phyloP scores from a whole-genome alignment of 2,113 vertebrate species.

The Callipepla squamata region DNA sequence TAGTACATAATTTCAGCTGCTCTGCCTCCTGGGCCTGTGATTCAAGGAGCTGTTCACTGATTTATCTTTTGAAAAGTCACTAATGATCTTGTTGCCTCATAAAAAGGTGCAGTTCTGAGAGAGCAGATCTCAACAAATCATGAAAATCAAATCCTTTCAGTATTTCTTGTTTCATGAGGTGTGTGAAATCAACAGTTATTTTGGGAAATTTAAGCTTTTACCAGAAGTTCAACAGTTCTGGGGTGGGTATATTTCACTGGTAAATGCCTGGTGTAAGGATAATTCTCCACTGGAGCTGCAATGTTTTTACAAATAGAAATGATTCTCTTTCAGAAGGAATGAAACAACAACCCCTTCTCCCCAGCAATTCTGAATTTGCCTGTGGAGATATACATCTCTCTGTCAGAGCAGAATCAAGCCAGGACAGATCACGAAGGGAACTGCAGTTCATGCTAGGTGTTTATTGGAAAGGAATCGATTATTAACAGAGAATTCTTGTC shows the following conservation, averaged over 20 bases:
- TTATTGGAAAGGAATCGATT: background rate
- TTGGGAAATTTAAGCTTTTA: background rate
- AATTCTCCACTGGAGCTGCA: background rate
- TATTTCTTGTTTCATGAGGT: background rate
- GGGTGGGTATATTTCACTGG: background rate
- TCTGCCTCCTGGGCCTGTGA: background rate
- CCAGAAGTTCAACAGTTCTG: background rate
- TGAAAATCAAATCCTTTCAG: background rate
- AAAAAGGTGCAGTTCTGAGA: background rate
- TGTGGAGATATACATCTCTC: background rate
- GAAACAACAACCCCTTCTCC: background rate
- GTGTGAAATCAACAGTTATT: background rate
- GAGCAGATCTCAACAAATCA: background rate
- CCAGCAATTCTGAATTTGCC: background rate
- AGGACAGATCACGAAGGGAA: background rate
- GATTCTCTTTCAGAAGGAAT: background rate
- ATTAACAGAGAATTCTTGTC: background rate
- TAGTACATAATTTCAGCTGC: background rate
- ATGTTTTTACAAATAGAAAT: background rate
- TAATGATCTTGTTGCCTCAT: background rate
- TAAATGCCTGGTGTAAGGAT: background rate
- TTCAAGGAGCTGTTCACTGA: background rate
- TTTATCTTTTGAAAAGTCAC: background rate
- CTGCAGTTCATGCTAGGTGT: background rate
- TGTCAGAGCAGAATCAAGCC: background rate